phyloP scores from a whole-genome alignment of 1,140 invertebrate genomes.

The Drosophila trapezifrons region DNA sequence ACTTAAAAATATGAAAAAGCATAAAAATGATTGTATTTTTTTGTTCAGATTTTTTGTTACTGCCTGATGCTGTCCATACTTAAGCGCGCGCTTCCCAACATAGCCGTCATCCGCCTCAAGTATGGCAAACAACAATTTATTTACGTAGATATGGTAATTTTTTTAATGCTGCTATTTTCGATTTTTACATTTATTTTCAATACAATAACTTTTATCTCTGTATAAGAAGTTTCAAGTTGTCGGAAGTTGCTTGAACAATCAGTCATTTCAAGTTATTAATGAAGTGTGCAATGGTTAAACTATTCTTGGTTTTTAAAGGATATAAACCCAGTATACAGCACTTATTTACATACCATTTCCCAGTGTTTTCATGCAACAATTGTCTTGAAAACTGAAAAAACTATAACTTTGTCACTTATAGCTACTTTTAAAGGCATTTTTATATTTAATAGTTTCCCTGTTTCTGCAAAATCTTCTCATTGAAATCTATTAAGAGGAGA shows the following conservation, averaged over 20 bases:
- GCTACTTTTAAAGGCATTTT: no score
- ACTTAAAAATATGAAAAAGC: constrained; percentile 75
- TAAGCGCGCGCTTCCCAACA: constrained; percentile 65
- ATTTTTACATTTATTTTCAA: constrained; percentile 31
- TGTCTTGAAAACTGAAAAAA: no score
- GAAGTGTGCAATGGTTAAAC: constrained; percentile 36
- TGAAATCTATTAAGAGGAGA: no score
- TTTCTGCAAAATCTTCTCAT: no score
- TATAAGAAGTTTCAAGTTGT: constrained; percentile 32
- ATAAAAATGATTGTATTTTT: constrained; percentile 56
- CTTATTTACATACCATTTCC: no score
- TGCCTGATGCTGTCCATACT: constrained; percentile 51
- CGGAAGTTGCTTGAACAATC: constrained; percentile 49
- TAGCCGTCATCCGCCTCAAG: constrained; percentile 46
- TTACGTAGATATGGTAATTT: constrained; percentile 51
- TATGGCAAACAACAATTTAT: constrained; percentile 68
- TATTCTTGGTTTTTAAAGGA: constrained; percentile 12
- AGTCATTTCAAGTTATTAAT: constrained; percentile 44
- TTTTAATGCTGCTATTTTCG: constrained; percentile 37
- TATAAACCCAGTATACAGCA: neutral
- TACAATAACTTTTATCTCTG: constrained; percentile 15
- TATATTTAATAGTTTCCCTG: no score
- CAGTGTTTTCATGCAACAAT: no score
- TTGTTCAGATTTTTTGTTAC: constrained; percentile 36
- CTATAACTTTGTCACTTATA: no score